These are phyloP conservation scores for Hipparchia sbordonii DNA, from an alignment of 2,888 invertebrate species.

Conservation along the genomic window DNA sequence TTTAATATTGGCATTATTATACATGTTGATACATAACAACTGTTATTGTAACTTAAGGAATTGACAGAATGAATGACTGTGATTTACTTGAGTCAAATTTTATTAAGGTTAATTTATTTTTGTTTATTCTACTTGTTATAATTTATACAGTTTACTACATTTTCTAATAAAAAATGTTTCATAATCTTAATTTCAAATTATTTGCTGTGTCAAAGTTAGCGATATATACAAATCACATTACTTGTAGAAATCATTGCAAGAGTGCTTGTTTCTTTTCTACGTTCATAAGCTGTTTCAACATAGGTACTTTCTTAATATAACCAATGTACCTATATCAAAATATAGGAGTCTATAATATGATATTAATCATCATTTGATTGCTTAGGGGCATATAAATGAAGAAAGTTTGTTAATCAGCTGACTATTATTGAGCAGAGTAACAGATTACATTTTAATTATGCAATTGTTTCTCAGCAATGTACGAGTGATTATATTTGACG, in stretches of 20 bases:
- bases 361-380: constrained; percentile 6
- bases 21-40: background rate
- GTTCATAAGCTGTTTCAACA: background rate
- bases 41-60: background rate
- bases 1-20: constrained; percentile 17
- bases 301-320: background rate
- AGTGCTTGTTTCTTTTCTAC: constrained; percentile 9
- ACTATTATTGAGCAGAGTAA: constrained; percentile 20
- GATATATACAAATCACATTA: constrained; percentile 1
- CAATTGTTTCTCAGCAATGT: constrained; percentile 31
- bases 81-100: constrained; percentile 7
- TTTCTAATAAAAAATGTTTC: background rate
- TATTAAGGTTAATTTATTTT: background rate
- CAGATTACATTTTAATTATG: constrained; percentile 25
- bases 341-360: background rate
- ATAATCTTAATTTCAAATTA: background rate
- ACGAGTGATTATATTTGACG: constrained; percentile 43
- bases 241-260: constrained; percentile 2
- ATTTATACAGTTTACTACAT: constrained; percentile 8
- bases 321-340: constrained; percentile 1
- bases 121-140: background rate
- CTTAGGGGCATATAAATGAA: constrained; percentile 4
- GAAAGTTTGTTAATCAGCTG: constrained; percentile 13
- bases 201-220: background rate
- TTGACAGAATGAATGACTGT: constrained; percentile 11